Evolutionary conservation across 1,140 invertebrate species (phyloP), one percentile per base, ranked within the genome.

Genomic region (Tetragonula clypearis): DNA sequence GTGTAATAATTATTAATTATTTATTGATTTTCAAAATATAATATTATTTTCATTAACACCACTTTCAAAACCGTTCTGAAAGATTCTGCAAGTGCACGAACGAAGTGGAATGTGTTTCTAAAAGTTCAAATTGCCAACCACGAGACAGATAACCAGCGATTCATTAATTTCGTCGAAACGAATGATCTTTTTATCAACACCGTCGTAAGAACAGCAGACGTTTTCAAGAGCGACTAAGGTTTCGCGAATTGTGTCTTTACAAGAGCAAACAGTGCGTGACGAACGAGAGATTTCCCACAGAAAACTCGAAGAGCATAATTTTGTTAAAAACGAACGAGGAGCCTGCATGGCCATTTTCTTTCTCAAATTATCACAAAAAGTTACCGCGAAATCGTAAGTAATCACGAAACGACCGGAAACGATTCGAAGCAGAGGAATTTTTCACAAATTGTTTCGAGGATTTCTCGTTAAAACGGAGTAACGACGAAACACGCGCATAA

Each of bases 371-470:
- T 26, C 60, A 14, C 15, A 21, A 17, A 26, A 19, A 19, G 19
- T 30, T 9, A 14, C 12, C 1, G 17, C 11, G 23, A 4, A 1
- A 17, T 19, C 8, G 14, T 14, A 35, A n/a, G 14, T 14, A 35
- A n/a, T 35, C 30, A 21, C 15, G 30, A 23, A 60, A 35, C 30
- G 19, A 14, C 26, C 73, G 30, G 30, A 30, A 30, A 30, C 30
- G 26, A 75, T 58, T 41, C 30, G 2, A 76, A 30, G 17, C 23
- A 5, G 23, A 41, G n/a, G 19, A 49, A 49, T 49, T 49, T 49
- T 35, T 58, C 35, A 4, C 55, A 79, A 79, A 84, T 84, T 21
- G 60, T 69, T 49, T 84, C n/a, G 6, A 30, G 65, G 26, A 71
- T 55, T 79, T 71, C 19, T 55, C 66, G 15, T 30, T 53, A 8